Base-by-base conservation (phyloP, 2,797 vertebrate genomes). In the Natrix natrix region DNA sequence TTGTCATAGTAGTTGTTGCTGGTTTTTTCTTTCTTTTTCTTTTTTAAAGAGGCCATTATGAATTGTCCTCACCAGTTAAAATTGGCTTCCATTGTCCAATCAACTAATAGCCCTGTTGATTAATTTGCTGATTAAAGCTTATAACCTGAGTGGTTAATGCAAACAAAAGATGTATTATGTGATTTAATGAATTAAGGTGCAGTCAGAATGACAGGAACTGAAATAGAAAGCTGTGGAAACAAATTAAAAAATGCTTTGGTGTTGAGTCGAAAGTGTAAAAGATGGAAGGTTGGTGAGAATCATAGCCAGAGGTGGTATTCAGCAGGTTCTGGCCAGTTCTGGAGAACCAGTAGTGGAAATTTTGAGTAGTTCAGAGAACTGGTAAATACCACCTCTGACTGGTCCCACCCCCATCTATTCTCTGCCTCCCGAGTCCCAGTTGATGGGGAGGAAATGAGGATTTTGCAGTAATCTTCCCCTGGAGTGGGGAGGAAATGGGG, bases 191-290 rank as follows among this genome's bases (percentile, higher is more conserved):
- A 92, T 54, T 83, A 60, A 60, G 91, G 56, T 24, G n/a, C 59
- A 87, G 28, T 54, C 52, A 43, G 74, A 43, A 88, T 28, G 91
- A 92, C 56, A 22, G 48, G 5, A 48, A 7, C 43, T 61, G 69
- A 60, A 74, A 43, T 0, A 28, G n/a, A 69, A 37, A 22, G 8
- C 28, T 88, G 37, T 69, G n/a, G 5, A 43, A 89, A 93, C 88
- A 94, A 94, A 88, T 93, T 3, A 26, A 92, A 52, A 88, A 93
- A 32, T 63, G 69, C 32, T 0, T 83, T 43, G 89, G 88, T 86
- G 87, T 90, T 93, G 22, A 88, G 14, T 56, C 92, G 92, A 95
- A 95, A 93, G 74, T 89, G 92, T 32, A 43, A 92, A 63, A 90
- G 61, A 20, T 89, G n/a, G 20, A 93, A 32, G 14, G 17, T 90